Conservation (phyloP, 2,888 invertebrate species). For the Poecilobothrus nobilitatus region DNA sequence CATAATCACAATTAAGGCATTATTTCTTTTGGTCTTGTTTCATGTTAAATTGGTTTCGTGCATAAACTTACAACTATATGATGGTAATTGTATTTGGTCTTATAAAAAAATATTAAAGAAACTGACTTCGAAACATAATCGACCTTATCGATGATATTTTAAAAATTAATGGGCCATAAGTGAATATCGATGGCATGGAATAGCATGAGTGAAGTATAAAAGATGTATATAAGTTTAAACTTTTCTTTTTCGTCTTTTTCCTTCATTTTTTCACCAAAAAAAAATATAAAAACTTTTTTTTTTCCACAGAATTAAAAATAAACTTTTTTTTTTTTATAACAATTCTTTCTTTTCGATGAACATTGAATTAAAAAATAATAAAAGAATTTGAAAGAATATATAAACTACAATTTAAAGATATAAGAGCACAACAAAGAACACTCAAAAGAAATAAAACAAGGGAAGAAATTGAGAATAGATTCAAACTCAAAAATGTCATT, state of each 20-base stretch:
- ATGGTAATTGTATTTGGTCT: not conserved
- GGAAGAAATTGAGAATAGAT: not conserved
- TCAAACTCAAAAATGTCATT: conserved; percentile 1
- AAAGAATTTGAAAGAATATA: not conserved
- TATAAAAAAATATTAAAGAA: not conserved
- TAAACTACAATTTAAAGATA: not conserved
- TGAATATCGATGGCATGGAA: not conserved
- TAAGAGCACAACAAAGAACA: too few species aligned
- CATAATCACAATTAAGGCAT: too few species aligned
- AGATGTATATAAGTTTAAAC: too few species aligned
- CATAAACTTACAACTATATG: not conserved
- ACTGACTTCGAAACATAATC: not conserved
- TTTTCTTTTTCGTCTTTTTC: too few species aligned
- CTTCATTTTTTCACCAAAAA: not conserved
- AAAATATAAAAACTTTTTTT: not conserved
- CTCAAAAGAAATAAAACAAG: not conserved
- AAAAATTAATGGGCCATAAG: not conserved
- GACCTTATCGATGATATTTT: conserved; percentile 1
- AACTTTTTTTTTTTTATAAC: not conserved
- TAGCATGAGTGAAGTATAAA: too few species aligned
- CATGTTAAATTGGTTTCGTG: not conserved
- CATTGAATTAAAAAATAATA: conserved; percentile 2
- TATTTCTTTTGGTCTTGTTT: too few species aligned
- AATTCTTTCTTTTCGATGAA: not conserved
- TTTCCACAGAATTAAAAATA: not conserved